Evolutionary conservation across 2,113 vertebrate species (phyloP).

Genomic region (Brachypodius melanocephalos): DNA sequence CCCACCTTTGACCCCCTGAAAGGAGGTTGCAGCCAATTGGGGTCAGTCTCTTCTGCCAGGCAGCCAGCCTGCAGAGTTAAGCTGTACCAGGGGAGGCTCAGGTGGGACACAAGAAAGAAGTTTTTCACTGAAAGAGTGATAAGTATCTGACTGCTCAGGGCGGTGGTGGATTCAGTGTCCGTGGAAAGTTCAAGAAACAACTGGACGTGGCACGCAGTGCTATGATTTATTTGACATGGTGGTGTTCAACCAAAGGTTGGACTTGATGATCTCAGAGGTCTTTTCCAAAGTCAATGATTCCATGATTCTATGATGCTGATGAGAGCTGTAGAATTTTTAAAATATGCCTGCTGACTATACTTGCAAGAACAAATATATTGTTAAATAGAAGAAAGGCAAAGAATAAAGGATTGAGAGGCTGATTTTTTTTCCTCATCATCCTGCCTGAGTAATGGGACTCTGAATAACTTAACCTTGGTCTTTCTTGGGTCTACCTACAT

Average conservation of each 20-base stretch:
- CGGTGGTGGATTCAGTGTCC: neutral
- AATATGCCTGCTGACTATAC: neutral
- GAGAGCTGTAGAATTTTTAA: neutral
- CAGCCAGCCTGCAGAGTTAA: neutral
- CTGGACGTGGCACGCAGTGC: accelerated
- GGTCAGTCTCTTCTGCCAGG: neutral
- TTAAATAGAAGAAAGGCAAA: neutral
- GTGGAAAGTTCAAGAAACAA: neutral
- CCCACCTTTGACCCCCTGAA: too few relatives aligned
- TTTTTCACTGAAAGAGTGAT: neutral
- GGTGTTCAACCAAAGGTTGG: neutral
- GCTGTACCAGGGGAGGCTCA: neutral
- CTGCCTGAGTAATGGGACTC: neutral
- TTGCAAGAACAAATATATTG: neutral
- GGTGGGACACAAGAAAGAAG: neutral
- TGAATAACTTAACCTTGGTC: neutral
- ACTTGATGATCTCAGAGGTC: neutral
- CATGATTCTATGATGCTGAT: neutral
- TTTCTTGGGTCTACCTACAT: neutral
- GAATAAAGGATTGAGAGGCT: neutral
- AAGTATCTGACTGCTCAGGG: neutral
- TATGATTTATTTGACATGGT: neutral
- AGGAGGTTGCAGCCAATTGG: neutral
- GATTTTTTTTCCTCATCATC: neutral
- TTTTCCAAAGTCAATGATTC: neutral